phyloP scores from a whole-genome alignment of 2,797 vertebrate genomes.

The Picus viridis region DNA sequence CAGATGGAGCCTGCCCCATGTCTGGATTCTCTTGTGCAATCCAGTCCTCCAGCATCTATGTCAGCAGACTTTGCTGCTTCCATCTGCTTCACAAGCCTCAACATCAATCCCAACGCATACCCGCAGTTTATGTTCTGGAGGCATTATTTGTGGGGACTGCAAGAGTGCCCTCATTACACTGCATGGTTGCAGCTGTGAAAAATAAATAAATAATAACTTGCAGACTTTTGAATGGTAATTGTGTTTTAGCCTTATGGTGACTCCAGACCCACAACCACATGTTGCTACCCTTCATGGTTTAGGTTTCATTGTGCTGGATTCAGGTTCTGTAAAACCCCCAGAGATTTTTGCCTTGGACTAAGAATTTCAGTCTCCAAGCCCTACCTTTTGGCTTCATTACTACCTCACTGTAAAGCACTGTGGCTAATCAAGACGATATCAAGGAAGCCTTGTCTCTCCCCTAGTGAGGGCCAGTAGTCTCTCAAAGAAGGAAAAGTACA shows the following conservation, averaged over 20 bases:
- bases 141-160: rapidly evolving
- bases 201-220: not conserved
- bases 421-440: not conserved
- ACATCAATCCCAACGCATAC: not conserved
- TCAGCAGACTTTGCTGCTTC: not conserved
- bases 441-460: not conserved
- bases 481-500: not conserved
- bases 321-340: rapidly evolving
- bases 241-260: not conserved
- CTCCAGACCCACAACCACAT: not conserved
- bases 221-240: not conserved
- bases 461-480: rapidly evolving
- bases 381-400: not conserved
- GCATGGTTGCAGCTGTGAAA: not conserved
- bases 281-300: not conserved
- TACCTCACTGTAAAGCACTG: not conserved
- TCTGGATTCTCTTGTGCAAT: not conserved
- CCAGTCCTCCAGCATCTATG: not conserved
- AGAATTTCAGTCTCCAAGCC: not conserved
- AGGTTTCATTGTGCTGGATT: not conserved
- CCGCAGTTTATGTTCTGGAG: not conserved
- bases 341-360: not conserved
- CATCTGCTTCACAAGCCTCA: not conserved
- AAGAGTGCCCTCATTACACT: not conserved
- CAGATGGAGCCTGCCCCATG: rapidly evolving